Conservation (phyloP, 2,888 invertebrate species). For the Polyommatus iphigenia region DNA sequence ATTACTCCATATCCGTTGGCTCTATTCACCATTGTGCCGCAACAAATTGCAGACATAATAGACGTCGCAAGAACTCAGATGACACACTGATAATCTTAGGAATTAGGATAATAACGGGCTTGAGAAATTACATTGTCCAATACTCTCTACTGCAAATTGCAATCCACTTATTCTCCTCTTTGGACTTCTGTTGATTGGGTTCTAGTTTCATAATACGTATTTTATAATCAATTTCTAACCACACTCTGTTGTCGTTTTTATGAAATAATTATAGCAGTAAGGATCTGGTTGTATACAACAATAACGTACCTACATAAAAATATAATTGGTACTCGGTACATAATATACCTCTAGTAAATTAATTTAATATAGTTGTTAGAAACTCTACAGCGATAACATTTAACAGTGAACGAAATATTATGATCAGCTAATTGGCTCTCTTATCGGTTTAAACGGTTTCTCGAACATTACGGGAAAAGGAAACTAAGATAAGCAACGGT, state of each 20-base stretch:
- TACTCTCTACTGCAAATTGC: slow-evolving; percentile 30
- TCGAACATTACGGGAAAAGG: slow-evolving; percentile 9
- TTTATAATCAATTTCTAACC: not conserved
- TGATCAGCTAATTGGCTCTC: slow-evolving; percentile 23
- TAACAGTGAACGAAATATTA: slow-evolving; percentile 12
- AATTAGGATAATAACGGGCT: slow-evolving; percentile 57
- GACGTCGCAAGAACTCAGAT: slow-evolving; percentile 69
- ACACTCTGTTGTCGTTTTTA: not conserved
- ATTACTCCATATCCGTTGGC: slow-evolving; percentile 75
- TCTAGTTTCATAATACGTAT: not conserved
- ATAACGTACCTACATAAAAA: too few relatives aligned
- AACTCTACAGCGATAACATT: not conserved
- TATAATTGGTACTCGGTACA: not conserved
- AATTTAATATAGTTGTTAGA: not conserved
- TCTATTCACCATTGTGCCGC: slow-evolving; percentile 74
- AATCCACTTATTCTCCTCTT: slow-evolving; percentile 19
- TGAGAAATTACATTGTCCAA: slow-evolving; percentile 38
- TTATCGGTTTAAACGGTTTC: slow-evolving; percentile 14
- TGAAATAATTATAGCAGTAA: not conserved
- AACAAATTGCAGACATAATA: slow-evolving; percentile 73
- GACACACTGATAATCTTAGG: slow-evolving; percentile 67
- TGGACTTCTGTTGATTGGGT: not conserved
- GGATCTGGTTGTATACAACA: not conserved
- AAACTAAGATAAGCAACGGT: not conserved
- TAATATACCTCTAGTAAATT: not conserved